phyloP scores from a whole-genome alignment of 2,797 vertebrate species.

The Ibycter americanus region DNA sequence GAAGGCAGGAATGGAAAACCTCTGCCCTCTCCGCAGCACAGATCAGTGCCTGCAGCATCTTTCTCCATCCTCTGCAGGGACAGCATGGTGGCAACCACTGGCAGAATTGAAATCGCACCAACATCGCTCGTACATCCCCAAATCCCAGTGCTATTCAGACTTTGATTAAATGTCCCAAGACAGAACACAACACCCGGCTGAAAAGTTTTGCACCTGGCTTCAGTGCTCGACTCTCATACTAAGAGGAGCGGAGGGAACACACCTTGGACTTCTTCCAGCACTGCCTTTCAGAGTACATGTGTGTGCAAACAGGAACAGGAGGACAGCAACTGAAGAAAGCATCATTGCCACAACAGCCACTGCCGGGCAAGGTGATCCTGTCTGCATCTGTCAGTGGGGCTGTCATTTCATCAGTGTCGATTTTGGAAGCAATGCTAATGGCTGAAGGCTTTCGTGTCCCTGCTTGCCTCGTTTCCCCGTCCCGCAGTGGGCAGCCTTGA shows the following conservation, averaged over 20 bases:
- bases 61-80: neutral
- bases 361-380: neutral
- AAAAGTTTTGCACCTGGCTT: constrained; percentile 22
- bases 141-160: neutral
- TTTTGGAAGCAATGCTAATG: neutral
- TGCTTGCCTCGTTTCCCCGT: neutral
- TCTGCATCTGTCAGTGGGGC: neutral
- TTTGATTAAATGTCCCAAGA: constrained; percentile 6
- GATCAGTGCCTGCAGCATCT: neutral
- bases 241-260: neutral
- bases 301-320: neutral
- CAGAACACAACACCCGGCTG: constrained; percentile 1
- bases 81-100: neutral
- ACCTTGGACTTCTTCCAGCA: neutral
- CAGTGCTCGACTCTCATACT: fast-evolving
- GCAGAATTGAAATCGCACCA: neutral
- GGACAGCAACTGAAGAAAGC: neutral
- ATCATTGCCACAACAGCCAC: neutral
- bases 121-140: neutral
- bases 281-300: neutral
- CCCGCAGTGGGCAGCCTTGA: neutral
- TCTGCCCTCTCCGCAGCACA: fast-evolving
- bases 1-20: neutral
- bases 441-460: neutral
- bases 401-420: neutral